A percentile compares a stretch with the other conserved stretches of the same genome.
Evolutionary conservation across 2,888 invertebrate species (phyloP).

Genomic region (Drosophila bunnanda): DNA sequence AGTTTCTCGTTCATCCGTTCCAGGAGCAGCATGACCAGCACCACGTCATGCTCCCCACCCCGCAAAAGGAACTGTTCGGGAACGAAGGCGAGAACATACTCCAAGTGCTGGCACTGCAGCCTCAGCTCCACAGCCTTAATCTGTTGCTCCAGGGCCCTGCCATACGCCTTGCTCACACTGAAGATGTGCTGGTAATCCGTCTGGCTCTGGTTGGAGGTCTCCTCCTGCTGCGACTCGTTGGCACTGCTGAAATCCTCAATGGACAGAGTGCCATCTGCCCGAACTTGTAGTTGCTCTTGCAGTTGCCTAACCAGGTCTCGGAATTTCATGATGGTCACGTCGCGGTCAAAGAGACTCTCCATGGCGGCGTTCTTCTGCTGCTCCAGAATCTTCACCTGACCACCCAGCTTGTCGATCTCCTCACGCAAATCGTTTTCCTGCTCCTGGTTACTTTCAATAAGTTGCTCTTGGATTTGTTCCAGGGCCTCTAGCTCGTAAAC

Average conservation of each 20-base stretch:
- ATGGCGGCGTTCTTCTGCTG: conserved; percentile 94
- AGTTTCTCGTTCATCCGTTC: conserved; percentile 94
- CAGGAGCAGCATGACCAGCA: conserved; percentile 92
- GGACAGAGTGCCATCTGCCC: conserved; percentile 86
- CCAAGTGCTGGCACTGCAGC: conserved; percentile 93
- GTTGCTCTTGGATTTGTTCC: conserved; percentile 98
- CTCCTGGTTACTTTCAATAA: conserved; percentile 97
- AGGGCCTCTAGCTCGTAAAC: conserved; percentile 95
- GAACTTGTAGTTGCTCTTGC: conserved; percentile 91
- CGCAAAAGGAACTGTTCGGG: conserved; percentile 95
- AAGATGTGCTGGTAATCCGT: conserved; percentile 91
- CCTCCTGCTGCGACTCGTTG: conserved; percentile 79
- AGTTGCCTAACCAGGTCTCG: conserved; percentile 95
- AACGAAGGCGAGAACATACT: conserved; percentile 95
- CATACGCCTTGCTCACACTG: conserved; percentile 87
- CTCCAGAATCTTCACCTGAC: conserved; percentile 91
- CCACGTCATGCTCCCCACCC: conserved; percentile 95
- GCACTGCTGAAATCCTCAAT: conserved; percentile 83
- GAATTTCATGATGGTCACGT: conserved; percentile 97
- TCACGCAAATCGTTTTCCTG: conserved; percentile 96
- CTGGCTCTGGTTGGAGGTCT: conserved; percentile 81
- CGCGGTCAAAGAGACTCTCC: conserved; percentile 96
- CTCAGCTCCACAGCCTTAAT: conserved; percentile 94
- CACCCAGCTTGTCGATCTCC: conserved; percentile 95
- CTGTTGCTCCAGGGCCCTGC: conserved; percentile 95